These are phyloP conservation scores for Drosophila suboccidentalis DNA, from an alignment of 2,888 invertebrate species.

Conservation along the genomic window DNA sequence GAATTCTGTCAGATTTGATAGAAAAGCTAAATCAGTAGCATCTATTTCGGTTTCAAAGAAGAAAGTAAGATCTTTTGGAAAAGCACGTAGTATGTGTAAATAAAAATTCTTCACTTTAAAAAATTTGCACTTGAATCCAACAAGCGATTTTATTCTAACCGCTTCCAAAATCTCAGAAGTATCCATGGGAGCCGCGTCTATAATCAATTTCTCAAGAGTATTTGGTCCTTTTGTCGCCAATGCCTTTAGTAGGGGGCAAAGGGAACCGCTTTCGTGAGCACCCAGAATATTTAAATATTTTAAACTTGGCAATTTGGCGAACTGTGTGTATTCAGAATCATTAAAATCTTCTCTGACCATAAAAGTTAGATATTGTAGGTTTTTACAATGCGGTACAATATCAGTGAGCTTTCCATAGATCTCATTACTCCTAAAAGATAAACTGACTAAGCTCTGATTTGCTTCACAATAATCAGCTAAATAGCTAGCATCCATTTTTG, in stretches of 20 bases:
- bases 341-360: neutral
- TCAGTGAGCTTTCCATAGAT: neutral
- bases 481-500: neutral
- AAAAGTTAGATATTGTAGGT: neutral
- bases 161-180: neutral
- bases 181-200: neutral
- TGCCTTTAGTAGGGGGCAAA: neutral
- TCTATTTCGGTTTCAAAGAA: no score
- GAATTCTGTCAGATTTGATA: neutral
- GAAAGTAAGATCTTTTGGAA: no score
- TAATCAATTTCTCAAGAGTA: neutral
- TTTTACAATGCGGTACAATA: conserved; percentile 7
- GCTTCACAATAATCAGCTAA: conserved; percentile 2
- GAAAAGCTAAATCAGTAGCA: neutral
- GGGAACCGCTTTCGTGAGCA: neutral
- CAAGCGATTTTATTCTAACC: neutral
- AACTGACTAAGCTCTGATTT: neutral
- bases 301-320: neutral
- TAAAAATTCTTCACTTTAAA: neutral
- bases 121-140: conserved; percentile 2
- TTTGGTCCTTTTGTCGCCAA: conserved; percentile 2
- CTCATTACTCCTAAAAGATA: neutral
- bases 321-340: conserved; percentile 1
- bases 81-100: neutral
- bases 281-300: neutral